A percentile compares a stretch with the other conserved stretches of the same genome.
phyloP scores from a whole-genome alignment of 2,113 vertebrate genomes.

The Recurvirostra avosetta region DNA sequence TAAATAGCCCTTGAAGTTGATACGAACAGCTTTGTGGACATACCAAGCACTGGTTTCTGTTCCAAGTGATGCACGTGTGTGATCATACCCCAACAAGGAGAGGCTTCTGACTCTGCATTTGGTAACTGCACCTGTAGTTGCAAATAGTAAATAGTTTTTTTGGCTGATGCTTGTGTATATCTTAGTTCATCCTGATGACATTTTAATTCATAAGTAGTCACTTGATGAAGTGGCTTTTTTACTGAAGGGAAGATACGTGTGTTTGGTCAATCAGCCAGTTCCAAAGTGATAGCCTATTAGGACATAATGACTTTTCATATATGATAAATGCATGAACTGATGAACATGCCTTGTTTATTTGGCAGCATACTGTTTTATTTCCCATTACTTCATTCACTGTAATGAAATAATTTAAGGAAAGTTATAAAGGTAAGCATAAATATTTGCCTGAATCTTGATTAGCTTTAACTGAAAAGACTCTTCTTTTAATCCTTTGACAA shows the following conservation, averaged over 20 bases:
- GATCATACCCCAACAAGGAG: background rate
- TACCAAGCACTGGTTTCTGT: background rate
- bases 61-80: background rate
- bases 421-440: background rate
- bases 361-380: background rate
- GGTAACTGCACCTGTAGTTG: background rate
- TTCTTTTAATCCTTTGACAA: background rate
- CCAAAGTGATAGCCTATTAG: background rate
- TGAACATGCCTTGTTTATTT: background rate
- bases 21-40: background rate
- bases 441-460: background rate
- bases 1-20: background rate
- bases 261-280: background rate
- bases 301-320: background rate
- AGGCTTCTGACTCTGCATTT: background rate
- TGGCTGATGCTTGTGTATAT: background rate
- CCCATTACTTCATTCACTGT: background rate
- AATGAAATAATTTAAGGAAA: background rate
- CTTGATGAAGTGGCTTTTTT: background rate
- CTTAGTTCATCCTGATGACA: background rate
- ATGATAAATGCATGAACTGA: background rate
- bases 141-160: background rate
- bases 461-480: background rate
- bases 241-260: background rate
- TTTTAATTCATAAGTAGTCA: background rate